Conservation (phyloP, 2,113 vertebrate species). For the Zosterops lateralis region DNA sequence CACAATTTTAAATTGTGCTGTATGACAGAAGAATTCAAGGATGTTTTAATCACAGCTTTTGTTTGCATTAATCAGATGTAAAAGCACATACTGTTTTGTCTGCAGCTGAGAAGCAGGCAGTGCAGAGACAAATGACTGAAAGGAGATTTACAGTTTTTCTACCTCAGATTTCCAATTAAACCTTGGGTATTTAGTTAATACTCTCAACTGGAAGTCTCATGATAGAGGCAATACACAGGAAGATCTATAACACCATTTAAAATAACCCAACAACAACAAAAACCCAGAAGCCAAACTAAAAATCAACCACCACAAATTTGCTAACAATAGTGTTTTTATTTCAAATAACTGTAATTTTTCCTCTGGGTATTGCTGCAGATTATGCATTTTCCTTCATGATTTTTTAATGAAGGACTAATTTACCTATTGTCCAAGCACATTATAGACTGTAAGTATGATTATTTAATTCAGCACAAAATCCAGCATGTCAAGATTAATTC, state of each 20-base stretch:
- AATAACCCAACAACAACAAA: not conserved
- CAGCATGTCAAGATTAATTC: conserved; percentile 56
- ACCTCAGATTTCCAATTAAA: conserved; percentile 65
- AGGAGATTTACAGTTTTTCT: conserved; percentile 59
- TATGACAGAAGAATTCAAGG: conserved; percentile 46
- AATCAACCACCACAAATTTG: conserved; percentile 45
- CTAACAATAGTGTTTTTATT: conserved; percentile 52
- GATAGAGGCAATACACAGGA: conserved; percentile 13
- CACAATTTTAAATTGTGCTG: conserved; percentile 50
- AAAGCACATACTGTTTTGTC: conserved; percentile 17
- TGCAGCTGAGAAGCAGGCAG: not conserved
- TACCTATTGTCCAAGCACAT: conserved; percentile 53
- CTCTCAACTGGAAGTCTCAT: conserved; percentile 16
- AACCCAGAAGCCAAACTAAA: not conserved
- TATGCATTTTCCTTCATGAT: conserved; percentile 64
- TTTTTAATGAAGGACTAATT: conserved; percentile 73
- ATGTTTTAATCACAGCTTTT: conserved; percentile 55
- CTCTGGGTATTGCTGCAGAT: conserved; percentile 47
- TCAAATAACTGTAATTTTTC: conserved; percentile 67
- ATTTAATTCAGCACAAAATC: conserved; percentile 65
- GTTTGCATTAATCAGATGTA: conserved; percentile 62
- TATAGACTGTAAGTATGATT: conserved; percentile 35
- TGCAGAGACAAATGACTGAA: conserved; percentile 60
- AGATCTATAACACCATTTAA: conserved; percentile 3
- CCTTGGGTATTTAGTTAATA: conserved; percentile 57